Percentiles rank a stretch among this genome's conserved stretches.
Conservation (phyloP, 2,797 vertebrate genomes). For the Gadopsis bispinosus region DNA sequence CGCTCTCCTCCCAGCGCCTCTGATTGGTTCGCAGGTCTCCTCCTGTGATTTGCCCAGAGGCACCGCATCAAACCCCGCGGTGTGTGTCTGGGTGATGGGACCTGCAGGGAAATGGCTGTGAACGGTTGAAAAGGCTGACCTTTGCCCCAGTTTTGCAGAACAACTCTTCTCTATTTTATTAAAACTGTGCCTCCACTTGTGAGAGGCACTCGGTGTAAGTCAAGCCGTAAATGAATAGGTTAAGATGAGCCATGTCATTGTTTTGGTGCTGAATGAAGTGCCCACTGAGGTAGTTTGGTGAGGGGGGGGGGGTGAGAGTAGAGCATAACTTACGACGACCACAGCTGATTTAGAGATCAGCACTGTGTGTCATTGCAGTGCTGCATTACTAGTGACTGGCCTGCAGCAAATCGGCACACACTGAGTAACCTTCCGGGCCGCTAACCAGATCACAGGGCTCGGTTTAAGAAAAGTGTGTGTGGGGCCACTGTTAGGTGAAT, state of each 20-base stretch:
- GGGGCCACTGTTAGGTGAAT: conserved; percentile 35
- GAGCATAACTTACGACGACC: not conserved
- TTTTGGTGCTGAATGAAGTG: not conserved
- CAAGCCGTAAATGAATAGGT: not conserved
- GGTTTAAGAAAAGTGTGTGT: conserved; percentile 37
- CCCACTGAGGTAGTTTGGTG: not conserved
- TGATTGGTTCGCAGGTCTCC: conserved; percentile 63
- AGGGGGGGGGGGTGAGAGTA: not conserved
- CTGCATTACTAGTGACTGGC: too few relatives aligned
- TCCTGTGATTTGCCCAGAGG: conserved; percentile 2
- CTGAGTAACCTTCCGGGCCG: conserved; percentile 23
- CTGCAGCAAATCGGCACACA: not conserved
- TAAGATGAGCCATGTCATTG: not conserved
- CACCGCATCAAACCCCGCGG: not conserved
- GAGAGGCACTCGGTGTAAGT: not conserved
- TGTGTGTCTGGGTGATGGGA: not conserved
- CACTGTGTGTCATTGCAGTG: too few relatives aligned
- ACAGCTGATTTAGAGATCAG: not conserved
- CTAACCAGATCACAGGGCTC: conserved; percentile 54
- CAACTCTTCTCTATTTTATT: too few relatives aligned
- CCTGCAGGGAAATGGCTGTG: not conserved
- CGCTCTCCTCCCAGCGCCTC: conserved; percentile 51
- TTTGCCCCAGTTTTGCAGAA: not conserved
- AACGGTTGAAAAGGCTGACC: conserved; percentile 12
- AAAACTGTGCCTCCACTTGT: not conserved